These are phyloP conservation scores for Nycticorax nycticorax DNA, from an alignment of 2,113 vertebrate genomes.

Conservation along the genomic window DNA sequence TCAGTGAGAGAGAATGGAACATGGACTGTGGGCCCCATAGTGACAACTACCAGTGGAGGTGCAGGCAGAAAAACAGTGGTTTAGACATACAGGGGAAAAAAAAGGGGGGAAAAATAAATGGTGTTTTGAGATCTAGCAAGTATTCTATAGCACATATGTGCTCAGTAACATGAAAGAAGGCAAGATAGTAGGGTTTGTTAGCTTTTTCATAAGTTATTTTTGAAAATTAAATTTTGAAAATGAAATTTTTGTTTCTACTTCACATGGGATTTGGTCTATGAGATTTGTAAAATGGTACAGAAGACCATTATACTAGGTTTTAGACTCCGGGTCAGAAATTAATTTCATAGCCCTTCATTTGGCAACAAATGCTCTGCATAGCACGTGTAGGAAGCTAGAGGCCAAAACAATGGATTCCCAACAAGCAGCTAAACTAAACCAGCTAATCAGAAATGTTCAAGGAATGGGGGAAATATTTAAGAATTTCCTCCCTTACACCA, in stretches of 20 bases:
- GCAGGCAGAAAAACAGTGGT: neutral
- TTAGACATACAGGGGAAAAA: neutral
- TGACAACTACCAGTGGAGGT: neutral
- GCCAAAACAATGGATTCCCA: neutral
- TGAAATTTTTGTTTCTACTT: neutral
- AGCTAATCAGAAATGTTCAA: neutral
- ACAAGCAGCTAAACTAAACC: neutral
- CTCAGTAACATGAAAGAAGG: neutral
- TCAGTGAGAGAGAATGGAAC: neutral
- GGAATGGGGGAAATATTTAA: neutral
- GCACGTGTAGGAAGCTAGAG: neutral
- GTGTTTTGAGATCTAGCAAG: neutral
- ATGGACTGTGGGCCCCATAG: rapidly evolving
- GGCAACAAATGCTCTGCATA: neutral
- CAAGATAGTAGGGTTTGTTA: neutral
- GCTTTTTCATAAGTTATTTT: neutral
- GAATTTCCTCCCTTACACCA: neutral
- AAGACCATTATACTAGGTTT: neutral
- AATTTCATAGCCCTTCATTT: neutral
- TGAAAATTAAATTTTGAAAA: neutral
- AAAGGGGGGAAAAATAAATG: neutral
- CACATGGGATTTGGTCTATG: neutral
- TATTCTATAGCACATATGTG: neutral
- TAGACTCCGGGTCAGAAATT: neutral
- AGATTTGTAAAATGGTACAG: neutral